Evolutionary conservation across 2,113 vertebrate species (phyloP).

Genomic region (Alaudala cheleensis): DNA sequence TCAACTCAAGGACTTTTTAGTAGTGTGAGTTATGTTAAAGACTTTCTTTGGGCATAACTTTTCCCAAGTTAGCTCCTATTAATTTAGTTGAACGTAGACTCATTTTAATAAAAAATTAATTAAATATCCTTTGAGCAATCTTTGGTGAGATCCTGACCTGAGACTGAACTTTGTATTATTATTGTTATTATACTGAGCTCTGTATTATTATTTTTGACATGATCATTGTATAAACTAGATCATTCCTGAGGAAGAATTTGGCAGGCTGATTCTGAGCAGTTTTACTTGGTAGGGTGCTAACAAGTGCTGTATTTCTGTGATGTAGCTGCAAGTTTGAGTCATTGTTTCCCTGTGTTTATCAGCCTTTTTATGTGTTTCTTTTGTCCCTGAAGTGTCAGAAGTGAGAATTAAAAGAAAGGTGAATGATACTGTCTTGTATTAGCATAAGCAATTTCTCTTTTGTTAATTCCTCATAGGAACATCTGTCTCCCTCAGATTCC

Average conservation of each 20-base stretch:
- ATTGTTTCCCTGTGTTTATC: not conserved
- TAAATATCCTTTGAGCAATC: not conserved
- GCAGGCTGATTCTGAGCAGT: not conserved
- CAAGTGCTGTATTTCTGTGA: not conserved
- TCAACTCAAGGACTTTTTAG: not conserved
- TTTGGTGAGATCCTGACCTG: not conserved
- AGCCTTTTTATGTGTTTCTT: not conserved
- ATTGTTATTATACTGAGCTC: not conserved
- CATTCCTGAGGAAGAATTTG: not conserved
- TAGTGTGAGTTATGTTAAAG: not conserved
- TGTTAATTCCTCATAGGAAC: not conserved
- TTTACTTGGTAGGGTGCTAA: not conserved
- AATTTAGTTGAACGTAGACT: not conserved
- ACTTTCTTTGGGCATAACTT: not conserved
- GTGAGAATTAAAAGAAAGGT: not conserved
- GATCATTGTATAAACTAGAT: not conserved
- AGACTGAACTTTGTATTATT: not conserved
- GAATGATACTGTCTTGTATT: not conserved
- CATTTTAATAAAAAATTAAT: not conserved
- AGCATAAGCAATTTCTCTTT: not conserved
- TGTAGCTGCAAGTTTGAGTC: not conserved
- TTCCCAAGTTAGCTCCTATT: not conserved
- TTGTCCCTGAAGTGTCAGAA: not conserved
- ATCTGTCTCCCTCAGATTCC: not conserved
- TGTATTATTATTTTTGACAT: not conserved